A percentile compares a stretch with the other conserved stretches of the same genome.
These are phyloP conservation scores for Frieseomelitta varia DNA, from an alignment of 1,140 invertebrate genomes.

Conservation along the genomic window DNA sequence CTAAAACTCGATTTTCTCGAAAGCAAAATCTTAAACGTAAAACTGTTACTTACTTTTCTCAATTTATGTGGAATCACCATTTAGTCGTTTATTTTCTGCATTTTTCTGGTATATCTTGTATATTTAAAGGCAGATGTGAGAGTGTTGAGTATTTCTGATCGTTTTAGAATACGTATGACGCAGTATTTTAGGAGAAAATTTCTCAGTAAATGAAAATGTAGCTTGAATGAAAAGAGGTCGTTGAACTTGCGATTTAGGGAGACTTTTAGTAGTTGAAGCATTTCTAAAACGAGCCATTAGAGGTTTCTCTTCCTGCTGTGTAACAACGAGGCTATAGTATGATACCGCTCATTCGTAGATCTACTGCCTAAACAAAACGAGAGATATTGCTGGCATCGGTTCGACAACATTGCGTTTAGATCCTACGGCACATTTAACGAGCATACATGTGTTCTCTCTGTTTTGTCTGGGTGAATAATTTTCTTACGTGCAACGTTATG, in stretches of 20 bases:
- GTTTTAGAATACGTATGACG: not conserved
- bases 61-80: too few relatives aligned
- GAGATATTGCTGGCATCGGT: constrained; percentile 48
- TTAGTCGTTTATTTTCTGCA: too few relatives aligned
- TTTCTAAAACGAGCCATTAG: constrained; percentile 26
- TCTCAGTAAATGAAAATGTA: not conserved
- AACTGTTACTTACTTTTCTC: too few relatives aligned
- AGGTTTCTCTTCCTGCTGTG: not conserved
- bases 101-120: too few relatives aligned
- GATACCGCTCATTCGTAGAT: constrained; percentile 11
- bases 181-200: not conserved
- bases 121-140: too few relatives aligned
- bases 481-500: not conserved
- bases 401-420: constrained; percentile 14
- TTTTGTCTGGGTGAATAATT: not conserved
- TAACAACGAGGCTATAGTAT: constrained; percentile 25
- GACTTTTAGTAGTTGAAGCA: constrained; percentile 1
- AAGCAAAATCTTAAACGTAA: too few relatives aligned
- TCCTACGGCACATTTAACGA: not conserved
- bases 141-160: too few relatives aligned
- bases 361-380: constrained; percentile 37
- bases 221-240: constrained; percentile 3
- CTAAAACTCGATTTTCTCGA: too few relatives aligned
- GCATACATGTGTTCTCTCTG: not conserved
- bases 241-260: constrained; percentile 4